phyloP scores from a whole-genome alignment of 2,113 vertebrate genomes.

The Sinocyclocheilus rhinocerous region DNA sequence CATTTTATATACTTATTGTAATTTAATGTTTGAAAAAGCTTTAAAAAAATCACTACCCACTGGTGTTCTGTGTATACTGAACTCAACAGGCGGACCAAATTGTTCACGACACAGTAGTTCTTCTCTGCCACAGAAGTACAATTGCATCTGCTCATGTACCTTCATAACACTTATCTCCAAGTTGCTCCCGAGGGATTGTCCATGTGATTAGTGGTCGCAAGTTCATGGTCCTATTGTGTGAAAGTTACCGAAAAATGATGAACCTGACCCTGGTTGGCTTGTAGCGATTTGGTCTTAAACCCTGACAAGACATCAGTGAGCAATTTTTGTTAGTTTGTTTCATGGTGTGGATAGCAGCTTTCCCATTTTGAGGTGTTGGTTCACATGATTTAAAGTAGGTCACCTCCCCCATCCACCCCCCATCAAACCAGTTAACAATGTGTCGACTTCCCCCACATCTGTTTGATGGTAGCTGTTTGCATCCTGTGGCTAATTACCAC shows the following conservation, averaged over 20 bases:
- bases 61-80: neutral
- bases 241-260: neutral
- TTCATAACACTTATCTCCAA: neutral
- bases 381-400: constrained; percentile 54
- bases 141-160: neutral
- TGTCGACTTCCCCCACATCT: constrained; percentile 46
- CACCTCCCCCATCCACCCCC: constrained; percentile 24
- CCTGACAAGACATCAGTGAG: neutral
- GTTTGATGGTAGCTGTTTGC: constrained; percentile 47
- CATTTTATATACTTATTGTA: no score
- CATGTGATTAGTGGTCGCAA: neutral
- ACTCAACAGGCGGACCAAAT: neutral
- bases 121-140: neutral
- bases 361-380: constrained; percentile 30
- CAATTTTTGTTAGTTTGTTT: neutral
- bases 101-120: neutral
- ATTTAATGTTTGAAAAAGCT: no score
- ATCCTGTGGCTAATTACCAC: constrained; percentile 57
- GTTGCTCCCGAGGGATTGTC: neutral
- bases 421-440: constrained; percentile 39
- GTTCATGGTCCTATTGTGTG: neutral
- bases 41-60: neutral
- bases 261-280: neutral
- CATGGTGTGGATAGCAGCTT: constrained; percentile 2
- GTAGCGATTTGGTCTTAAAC: neutral